Evolutionary conservation across 2,113 vertebrate genomes (phyloP), one percentile per base, ranked within the genome.

Genomic region (Nesogale talazaci): DNA sequence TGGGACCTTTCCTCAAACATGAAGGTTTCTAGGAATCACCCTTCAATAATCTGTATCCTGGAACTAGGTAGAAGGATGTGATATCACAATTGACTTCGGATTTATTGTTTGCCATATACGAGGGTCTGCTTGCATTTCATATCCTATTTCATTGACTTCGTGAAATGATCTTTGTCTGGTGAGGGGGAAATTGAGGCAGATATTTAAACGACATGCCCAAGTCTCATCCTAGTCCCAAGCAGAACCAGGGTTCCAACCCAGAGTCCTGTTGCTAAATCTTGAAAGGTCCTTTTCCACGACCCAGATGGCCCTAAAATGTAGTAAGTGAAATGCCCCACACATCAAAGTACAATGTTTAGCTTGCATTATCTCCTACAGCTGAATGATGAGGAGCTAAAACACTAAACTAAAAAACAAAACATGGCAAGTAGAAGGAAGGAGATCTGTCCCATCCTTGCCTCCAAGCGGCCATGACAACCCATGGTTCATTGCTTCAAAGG

Each of bases 271-370:
- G 46, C 70, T 76, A 36, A 61, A 46, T 27, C 27, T 61, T n/a
- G n/a, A 80, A 70, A 25, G 12, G 86, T 79, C 23, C 76, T 92
- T 93, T 80, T 72, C 40, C 12, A 1, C 75, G 65, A 14, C 38
- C 74, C 38, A 23, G 2, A n/a, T 52, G n/a, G 17, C 76, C 76
- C 94, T 72, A 87, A 91, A 89, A 92, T 95, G 36, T 76, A 79
- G 63, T 89, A 67, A 63, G 23, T 31, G 1, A 91, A 90, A 79
- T 52, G 29, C 31, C 57, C 14, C 1, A 42, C 72, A 38, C 75
- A 61, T 91, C 90, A 92, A 61, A 95, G 87, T 89, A 25, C 69
- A 90, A 4, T 31, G 67, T 20, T 89, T 42, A 92, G 14, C 8
- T 31, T 83, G 42, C 69, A 27, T 75, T 83, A 1, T 83, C 77